A percentile compares a stretch with the other conserved stretches of the same genome.
Evolutionary conservation across 2,113 vertebrate genomes (phyloP).

Genomic region (Myanophis thanlyinensis): DNA sequence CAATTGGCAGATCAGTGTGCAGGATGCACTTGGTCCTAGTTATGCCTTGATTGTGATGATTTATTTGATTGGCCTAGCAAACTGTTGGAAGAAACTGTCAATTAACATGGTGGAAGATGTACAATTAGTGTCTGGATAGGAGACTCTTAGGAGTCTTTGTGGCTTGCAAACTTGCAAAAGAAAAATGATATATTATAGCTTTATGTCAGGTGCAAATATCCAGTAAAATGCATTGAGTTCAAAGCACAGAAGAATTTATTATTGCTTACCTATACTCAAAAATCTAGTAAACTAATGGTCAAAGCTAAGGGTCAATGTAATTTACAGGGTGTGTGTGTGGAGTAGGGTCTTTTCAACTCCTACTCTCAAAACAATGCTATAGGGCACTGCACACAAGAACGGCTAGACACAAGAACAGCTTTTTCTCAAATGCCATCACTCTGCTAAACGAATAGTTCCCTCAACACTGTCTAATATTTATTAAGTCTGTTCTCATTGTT

Average conservation of each 20-base stretch:
- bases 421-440: too few relatives aligned
- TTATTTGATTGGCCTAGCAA: not conserved
- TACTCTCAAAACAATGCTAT: too few relatives aligned
- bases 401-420: too few relatives aligned
- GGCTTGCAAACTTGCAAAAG: not conserved
- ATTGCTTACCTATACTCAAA: not conserved
- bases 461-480: too few relatives aligned
- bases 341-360: too few relatives aligned
- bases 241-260: not conserved
- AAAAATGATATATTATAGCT: not conserved
- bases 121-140: not conserved
- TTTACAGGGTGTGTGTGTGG: not conserved
- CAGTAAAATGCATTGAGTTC: not conserved
- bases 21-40: not conserved
- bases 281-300: not conserved
- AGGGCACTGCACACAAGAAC: too few relatives aligned
- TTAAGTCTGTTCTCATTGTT: too few relatives aligned
- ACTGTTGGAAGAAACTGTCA: not conserved
- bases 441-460: too few relatives aligned
- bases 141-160: not conserved
- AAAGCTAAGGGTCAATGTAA: not conserved
- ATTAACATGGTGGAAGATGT: not conserved
- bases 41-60: not conserved
- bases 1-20: not conserved
- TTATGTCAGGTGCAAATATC: not conserved